Evolutionary conservation across 2,113 vertebrate species (phyloP).

Genomic region (Dasyornis broadbenti): DNA sequence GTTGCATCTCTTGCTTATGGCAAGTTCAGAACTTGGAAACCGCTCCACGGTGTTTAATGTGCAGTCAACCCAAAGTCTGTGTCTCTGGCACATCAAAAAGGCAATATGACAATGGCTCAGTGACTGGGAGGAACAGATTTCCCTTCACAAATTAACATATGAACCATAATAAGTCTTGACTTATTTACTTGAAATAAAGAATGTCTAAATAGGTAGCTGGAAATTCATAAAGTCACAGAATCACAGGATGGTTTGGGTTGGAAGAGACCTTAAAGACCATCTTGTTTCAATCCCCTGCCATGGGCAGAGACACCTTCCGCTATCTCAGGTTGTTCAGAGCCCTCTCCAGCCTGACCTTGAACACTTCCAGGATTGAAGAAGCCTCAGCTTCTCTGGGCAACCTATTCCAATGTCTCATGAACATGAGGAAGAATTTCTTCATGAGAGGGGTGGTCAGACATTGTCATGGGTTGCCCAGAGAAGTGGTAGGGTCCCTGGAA

Average conservation of each 20-base stretch:
- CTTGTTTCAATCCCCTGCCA: neutral
- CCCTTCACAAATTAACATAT: neutral
- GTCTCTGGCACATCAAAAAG: neutral
- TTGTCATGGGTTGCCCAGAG: neutral
- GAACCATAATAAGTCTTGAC: neutral
- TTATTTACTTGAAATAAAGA: neutral
- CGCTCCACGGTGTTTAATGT: neutral
- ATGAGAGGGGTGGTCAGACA: neutral
- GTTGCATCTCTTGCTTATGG: neutral
- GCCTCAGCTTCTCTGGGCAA: neutral
- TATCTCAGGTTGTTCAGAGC: accelerated
- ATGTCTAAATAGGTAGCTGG: neutral
- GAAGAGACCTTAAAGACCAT: neutral
- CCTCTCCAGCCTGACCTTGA: neutral
- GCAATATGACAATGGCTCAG: neutral
- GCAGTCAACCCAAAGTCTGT: neutral
- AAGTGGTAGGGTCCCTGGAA: neutral
- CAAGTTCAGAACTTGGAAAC: neutral
- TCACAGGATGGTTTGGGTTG: neutral
- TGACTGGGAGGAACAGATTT: neutral
- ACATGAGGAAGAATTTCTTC: neutral
- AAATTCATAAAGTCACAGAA: neutral
- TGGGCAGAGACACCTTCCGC: neutral
- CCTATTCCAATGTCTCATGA: accelerated
- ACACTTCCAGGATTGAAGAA: neutral